Base-by-base conservation (phyloP, 2,888 invertebrate genomes). In the Galeruca laticollis region DNA sequence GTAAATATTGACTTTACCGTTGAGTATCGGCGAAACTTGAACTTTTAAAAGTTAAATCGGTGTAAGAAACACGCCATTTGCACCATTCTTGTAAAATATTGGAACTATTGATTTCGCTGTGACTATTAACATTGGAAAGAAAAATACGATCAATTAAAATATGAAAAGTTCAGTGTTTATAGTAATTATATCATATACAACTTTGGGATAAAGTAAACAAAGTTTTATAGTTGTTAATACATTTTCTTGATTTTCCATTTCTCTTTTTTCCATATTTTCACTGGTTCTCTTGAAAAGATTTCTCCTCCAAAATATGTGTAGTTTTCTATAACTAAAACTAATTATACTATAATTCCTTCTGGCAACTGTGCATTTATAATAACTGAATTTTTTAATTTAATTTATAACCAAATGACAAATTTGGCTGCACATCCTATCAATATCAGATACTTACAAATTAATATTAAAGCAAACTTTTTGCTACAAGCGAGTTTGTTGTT, bases 1-100 rank as follows among this genome's bases (percentile, higher is more conserved):
- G 56, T 57, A 57, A 57, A 57, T 57, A 57, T 57, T 57, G 15
- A 57, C 56, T 57, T 15, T 57, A 57, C 2, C 33, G 56, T 33
- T 31, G 56, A 35, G 56, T 37, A 37, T 57, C 18, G 35, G 6
- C 18, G 10, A 15, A 33, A 35, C 54, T 54, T 31, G 31, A 54
- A 51, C 51, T n/a, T 54, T 54, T 31, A 10, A 57, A 57, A 15
- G n/a, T 35, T 18, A 57, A 57, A 57, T 3, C 35, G 56, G 35
- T 18, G 18, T 20, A 54, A 54, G 26, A 37, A 26, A 37, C 37
- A 11, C 18, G 56, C 20, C 6, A 33, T 57, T 57, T 57, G 56
- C 35, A 9, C 9, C 18, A 9, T 47, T 47, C 2, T 18, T 47
- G 8, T 18, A 18, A 47, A 13, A 40, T 35, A 40, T n/a, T 40